These are phyloP conservation scores for Cisticola juncidis DNA, from an alignment of 2,113 vertebrate genomes.

Conservation along the genomic window DNA sequence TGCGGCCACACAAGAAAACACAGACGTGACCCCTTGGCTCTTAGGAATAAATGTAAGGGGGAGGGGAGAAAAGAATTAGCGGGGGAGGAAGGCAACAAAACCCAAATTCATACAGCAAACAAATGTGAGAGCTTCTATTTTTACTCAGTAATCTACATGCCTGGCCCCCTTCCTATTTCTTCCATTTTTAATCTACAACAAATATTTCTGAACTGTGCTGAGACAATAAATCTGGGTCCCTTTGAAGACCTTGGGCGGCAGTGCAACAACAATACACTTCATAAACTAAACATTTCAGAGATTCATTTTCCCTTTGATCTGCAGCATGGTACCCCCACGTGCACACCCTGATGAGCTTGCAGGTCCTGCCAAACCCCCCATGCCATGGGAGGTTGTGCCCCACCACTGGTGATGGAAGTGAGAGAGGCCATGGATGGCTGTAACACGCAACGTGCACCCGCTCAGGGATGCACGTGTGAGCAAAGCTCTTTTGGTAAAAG, in stretches of 20 bases:
- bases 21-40: conserved; percentile 15
- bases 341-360: fast-evolving
- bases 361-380: background rate
- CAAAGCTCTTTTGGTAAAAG: background rate
- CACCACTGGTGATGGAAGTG: background rate
- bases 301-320: conserved; percentile 38
- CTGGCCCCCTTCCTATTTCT: conserved; percentile 15
- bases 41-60: background rate
- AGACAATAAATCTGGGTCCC: conserved; percentile 34
- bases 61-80: background rate
- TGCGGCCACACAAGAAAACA: conserved; percentile 41
- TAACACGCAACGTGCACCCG: fast-evolving
- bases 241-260: conserved; percentile 33
- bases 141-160: background rate
- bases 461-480: background rate
- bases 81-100: background rate
- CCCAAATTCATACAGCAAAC: background rate
- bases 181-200: conserved; percentile 38
- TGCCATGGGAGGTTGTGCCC: background rate
- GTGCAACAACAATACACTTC: conserved; percentile 13
- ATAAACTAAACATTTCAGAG: conserved; percentile 11
- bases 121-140: conserved; percentile 15
- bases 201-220: conserved; percentile 19
- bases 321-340: background rate
- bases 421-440: background rate